Conservation (phyloP, 2,888 invertebrate genomes). For the Metallyticus violacea region DNA sequence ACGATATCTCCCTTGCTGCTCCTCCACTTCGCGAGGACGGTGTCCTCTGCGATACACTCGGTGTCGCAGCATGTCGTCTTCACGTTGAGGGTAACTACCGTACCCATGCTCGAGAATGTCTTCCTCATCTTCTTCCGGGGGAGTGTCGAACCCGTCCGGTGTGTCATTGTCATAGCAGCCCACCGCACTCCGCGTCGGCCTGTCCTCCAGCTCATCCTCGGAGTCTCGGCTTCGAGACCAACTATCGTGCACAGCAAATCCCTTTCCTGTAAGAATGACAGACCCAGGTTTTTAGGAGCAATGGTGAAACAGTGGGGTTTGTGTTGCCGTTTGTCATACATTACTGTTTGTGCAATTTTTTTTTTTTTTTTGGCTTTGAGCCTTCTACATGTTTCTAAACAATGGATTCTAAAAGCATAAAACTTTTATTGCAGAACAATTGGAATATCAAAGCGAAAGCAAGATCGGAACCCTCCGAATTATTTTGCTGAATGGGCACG, state of each 20-base stretch:
- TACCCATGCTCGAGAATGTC: slow-evolving; percentile 15
- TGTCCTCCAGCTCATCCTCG: slow-evolving; percentile 27
- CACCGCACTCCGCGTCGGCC: not conserved
- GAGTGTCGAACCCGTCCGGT: not conserved
- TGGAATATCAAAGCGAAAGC: too few species aligned
- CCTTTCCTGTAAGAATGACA: not conserved
- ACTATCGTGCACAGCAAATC: not conserved
- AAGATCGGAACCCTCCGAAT: too few species aligned
- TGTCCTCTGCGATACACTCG: not conserved
- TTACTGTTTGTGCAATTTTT: too few species aligned
- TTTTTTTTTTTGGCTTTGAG: too few species aligned
- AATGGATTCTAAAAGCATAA: too few species aligned
- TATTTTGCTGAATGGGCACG: too few species aligned
- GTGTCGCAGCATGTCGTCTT: not conserved
- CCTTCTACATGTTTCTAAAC: too few species aligned
- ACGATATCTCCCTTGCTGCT: not conserved
- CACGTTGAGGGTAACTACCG: not conserved
- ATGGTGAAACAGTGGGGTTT: too few species aligned
- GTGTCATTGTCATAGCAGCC: not conserved
- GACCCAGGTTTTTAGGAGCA: too few species aligned
- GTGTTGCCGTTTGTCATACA: too few species aligned
- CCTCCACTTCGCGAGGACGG: not conserved
- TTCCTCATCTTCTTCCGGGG: slow-evolving; percentile 16
- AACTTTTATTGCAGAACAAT: too few species aligned
- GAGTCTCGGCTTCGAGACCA: slow-evolving; percentile 29